Base-by-base conservation (phyloP, 1,140 invertebrate species). In the Lordiphosa stackelbergi region DNA sequence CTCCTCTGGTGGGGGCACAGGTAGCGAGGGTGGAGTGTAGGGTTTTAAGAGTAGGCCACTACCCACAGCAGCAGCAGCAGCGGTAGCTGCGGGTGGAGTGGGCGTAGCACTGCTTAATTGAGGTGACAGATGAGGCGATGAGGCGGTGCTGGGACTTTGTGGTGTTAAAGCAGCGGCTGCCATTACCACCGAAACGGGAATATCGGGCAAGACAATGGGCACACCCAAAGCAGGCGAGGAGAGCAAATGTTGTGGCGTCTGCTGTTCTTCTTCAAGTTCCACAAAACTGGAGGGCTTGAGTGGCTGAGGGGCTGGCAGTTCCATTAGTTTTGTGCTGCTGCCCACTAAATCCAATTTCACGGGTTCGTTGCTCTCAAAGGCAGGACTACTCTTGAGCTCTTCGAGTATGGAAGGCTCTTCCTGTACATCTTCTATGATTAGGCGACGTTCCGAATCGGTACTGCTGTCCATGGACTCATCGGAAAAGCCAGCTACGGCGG, bases 361-460 rank as follows among this genome's bases (percentile, higher is more conserved):
- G n/a, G 78, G 78, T 0, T 48, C 56, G 12, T 49, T 58, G 7
- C 59, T 48, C 41, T 85, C 74, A 1, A 81, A 75, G 0, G 47
- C 41, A 5, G 77, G 78, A 41, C 78, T 83, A 41, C 78, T 83
- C 61, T 83, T 83, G 2, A 66, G 57, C 12, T 77, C 73, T 6
- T 57, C 73, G 0, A 64, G 54, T 9, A 64, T 81, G 8, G 78
- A 71, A 55, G 83, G 64, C 43, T 83, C 77, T 1, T 53, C 61
- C 10, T 69, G 61, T 1, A 87, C 81, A 48, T 88, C 87, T 40
- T 89, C 89, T 41, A 92, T 92, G 2, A 91, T 88, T 22, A 92
- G 89, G 66, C 92, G 89, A 61, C 91, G 89, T 73, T 94, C 93
- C 0, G 92, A 93, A 79, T 94, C 93, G 53, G 92, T 93, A 57